Evolutionary conservation across 2,113 vertebrate species (phyloP).

Genomic region (Sylvia atricapilla): DNA sequence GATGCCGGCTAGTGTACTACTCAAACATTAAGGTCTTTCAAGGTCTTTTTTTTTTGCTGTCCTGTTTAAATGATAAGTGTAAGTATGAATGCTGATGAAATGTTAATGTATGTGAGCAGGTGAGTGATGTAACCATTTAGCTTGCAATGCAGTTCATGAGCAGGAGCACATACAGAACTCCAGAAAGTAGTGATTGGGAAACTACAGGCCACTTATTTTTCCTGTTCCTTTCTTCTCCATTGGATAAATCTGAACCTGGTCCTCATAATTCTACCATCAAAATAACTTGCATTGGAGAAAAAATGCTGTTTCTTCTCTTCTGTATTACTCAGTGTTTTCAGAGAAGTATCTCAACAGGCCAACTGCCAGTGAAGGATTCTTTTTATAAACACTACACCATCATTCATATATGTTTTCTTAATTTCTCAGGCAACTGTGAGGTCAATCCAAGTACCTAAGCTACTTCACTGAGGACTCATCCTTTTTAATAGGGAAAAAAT

Average conservation of each 20-base stretch:
- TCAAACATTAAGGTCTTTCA: conserved; percentile 34
- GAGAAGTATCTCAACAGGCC: background rate
- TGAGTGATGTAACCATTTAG: background rate
- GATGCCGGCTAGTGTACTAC: background rate
- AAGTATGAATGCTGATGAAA: background rate
- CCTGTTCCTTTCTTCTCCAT: background rate
- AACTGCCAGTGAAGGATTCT: background rate
- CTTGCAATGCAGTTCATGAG: background rate
- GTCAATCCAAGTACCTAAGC: background rate
- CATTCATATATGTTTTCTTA: background rate
- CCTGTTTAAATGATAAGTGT: background rate
- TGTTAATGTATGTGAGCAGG: background rate
- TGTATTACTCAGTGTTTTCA: background rate
- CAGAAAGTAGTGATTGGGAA: background rate
- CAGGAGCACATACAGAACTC: background rate
- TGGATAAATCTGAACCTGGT: background rate
- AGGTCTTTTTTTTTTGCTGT: background rate
- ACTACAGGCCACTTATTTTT: background rate
- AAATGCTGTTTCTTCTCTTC: background rate
- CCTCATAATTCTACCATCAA: background rate
- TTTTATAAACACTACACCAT: background rate
- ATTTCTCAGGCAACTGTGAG: background rate
- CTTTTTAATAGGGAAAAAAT: background rate
- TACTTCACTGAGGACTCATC: background rate
- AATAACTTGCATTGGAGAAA: conserved; percentile 36